Conservation (phyloP, 2,888 invertebrate species). For the Macrophya annulata region DNA sequence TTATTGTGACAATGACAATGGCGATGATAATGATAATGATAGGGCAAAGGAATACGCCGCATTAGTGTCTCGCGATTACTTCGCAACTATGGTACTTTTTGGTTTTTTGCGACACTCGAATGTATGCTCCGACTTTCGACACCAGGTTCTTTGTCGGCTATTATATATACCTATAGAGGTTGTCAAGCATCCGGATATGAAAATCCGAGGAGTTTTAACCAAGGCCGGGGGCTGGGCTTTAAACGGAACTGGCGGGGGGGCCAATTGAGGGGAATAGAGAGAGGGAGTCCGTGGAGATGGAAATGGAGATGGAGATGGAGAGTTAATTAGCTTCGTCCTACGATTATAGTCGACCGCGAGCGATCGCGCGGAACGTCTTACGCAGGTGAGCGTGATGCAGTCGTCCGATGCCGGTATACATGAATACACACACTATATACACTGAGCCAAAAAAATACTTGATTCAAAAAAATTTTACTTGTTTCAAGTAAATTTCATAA, state of each 20-base stretch:
- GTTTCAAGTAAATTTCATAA: too few species aligned
- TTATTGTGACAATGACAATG: background rate
- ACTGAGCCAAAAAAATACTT: too few species aligned
- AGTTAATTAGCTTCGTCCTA: constrained; percentile 41
- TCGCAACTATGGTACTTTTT: background rate
- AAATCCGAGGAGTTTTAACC: constrained; percentile 28
- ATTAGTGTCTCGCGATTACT: background rate
- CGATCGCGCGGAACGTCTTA: constrained; percentile 39
- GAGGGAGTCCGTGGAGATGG: background rate
- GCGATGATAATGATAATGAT: background rate
- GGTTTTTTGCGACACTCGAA: background rate
- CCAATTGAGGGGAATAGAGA: background rate
- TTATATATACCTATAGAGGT: background rate
- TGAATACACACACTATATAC: background rate
- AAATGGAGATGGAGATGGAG: background rate
- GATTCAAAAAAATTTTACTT: too few species aligned
- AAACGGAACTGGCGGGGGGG: background rate
- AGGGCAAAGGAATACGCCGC: background rate
- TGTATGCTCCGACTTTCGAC: background rate
- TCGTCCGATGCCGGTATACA: background rate
- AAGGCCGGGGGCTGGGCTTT: constrained; percentile 34
- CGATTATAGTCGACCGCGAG: constrained; percentile 33
- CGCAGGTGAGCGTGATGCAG: constrained; percentile 28
- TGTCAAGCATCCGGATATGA: constrained; percentile 36
- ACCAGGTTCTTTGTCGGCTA: constrained; percentile 25